Evolutionary conservation across 2,888 invertebrate genomes (phyloP), one percentile per base, ranked within the genome.

Genomic region (Ommatoiulus sabulosus): DNA sequence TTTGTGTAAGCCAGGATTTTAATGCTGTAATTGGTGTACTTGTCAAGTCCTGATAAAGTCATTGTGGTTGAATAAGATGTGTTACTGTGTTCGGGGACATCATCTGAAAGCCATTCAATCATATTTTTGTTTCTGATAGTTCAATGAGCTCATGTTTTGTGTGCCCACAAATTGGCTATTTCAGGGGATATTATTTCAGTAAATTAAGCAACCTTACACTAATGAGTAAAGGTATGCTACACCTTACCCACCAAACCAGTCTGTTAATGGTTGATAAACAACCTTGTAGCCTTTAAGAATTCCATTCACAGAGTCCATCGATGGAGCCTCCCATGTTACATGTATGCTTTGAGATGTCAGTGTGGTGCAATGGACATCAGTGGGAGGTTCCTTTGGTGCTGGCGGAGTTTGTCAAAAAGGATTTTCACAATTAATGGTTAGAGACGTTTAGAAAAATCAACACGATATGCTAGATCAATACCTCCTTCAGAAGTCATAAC

Each of bases 261-360:
- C 95, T 90, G 97, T 96, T 91, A 97, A 97, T 84, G 97, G 97
- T 90, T 97, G 97, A 92, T 97, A 97, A 89, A 97, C 95, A 89
- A 97, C 97, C 93, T 98, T 98, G 94, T 98, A 99, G 17, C 98
- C 98, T 92, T 98, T 97, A 91, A 98, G 97, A 72, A 98, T 96
- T 90, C 98, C 98, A 92, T 98, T 98, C 84, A 98, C 97, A 72
- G 97, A 96, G 90, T 96, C 96, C 2, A 97, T 94, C 72, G 98
- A 97, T 0, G 98, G 98, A 0, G 98, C 97, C 0, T 97, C 96
- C 98, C 98, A 99, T 43, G 97, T 96, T 3, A 98, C 97, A 89
- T 97, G 95, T 91, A 99, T 97, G 2, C 97, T 97, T 93, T 98
- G 97, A 4, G 98, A 98, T 10, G 98, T 98, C 84, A 98, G 94